phyloP scores from a whole-genome alignment of 2,797 vertebrate genomes.

The Pseudochaenichthys georgianus region DNA sequence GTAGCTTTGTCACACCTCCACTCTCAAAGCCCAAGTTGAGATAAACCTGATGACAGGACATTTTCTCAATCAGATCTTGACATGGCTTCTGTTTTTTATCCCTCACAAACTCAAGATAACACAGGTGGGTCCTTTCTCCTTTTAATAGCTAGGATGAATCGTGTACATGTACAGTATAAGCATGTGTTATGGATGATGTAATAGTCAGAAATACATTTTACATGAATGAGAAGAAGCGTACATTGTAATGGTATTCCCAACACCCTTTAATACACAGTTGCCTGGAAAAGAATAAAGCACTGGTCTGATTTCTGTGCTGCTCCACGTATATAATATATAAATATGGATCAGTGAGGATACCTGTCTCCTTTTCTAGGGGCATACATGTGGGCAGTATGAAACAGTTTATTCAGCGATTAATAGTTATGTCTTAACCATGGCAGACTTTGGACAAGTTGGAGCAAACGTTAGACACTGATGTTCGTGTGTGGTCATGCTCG shows the following conservation, averaged over 20 bases:
- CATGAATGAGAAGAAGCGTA: slow-evolving; percentile 64
- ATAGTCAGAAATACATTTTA: slow-evolving; percentile 70
- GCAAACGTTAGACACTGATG: slow-evolving; percentile 10
- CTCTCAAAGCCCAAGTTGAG: neutral
- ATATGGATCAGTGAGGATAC: neutral
- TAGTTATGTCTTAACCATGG: neutral
- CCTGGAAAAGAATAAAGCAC: slow-evolving; percentile 14
- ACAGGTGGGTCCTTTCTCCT: too few species aligned
- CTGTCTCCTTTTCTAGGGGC: neutral
- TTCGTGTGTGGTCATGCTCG: neutral
- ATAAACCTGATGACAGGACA: neutral
- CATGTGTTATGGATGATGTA: slow-evolving; percentile 57
- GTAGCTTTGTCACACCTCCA: neutral
- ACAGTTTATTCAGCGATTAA: slow-evolving; percentile 36
- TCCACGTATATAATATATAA: neutral
- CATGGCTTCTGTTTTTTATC: too few species aligned
- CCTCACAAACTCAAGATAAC: too few species aligned
- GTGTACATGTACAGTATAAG: neutral
- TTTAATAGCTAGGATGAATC: neutral
- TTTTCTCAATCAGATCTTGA: neutral
- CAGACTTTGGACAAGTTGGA: neutral
- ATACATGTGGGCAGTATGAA: slow-evolving; percentile 30
- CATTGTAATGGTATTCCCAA: slow-evolving; percentile 10
- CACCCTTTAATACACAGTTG: slow-evolving; percentile 16
- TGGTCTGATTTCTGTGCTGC: neutral